phyloP scores from a whole-genome alignment of 2,797 vertebrate genomes.

The Helicolenus hilgendorfi region DNA sequence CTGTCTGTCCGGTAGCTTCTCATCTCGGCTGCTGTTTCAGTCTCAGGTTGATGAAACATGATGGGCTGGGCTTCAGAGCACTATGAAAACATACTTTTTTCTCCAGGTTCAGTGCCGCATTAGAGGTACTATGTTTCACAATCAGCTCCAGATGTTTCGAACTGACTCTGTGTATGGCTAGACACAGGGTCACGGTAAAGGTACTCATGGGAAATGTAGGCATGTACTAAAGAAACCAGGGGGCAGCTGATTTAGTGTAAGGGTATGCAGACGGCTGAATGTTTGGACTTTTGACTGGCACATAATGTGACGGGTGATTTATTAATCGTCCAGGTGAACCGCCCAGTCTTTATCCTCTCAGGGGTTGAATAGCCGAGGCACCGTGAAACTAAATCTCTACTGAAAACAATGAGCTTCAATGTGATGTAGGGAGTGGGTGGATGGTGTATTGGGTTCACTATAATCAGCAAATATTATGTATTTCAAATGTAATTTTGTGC shows the following conservation, averaged over 20 bases:
- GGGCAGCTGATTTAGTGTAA: slow-evolving; percentile 9
- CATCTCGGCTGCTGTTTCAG: slow-evolving; percentile 19
- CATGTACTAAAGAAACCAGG: slow-evolving; percentile 4
- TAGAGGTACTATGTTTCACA: slow-evolving; percentile 29
- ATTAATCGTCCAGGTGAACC: slow-evolving; percentile 21
- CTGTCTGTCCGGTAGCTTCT: slow-evolving; percentile 39
- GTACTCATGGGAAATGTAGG: slow-evolving; percentile 62
- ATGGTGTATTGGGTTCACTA: neutral
- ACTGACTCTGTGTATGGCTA: neutral
- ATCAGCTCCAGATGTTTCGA: slow-evolving; percentile 82
- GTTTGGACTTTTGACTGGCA: neutral
- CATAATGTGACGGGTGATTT: slow-evolving; percentile 30
- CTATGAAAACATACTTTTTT: slow-evolving; percentile 43
- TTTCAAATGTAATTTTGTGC: neutral
- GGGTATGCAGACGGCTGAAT: neutral
- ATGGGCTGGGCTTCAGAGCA: slow-evolving; percentile 21
- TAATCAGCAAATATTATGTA: neutral
- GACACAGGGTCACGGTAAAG: slow-evolving; percentile 33
- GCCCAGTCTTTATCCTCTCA: neutral
- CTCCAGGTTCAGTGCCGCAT: slow-evolving; percentile 29
- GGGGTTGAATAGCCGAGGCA: neutral
- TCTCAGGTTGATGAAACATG: slow-evolving; percentile 60
- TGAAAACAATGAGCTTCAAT: slow-evolving; percentile 12
- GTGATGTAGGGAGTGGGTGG: neutral
- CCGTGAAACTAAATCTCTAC: slow-evolving; percentile 23